These are phyloP conservation scores for Acanthococcus lagerstroemiae DNA, from an alignment of 2,888 invertebrate genomes.

Conservation along the genomic window DNA sequence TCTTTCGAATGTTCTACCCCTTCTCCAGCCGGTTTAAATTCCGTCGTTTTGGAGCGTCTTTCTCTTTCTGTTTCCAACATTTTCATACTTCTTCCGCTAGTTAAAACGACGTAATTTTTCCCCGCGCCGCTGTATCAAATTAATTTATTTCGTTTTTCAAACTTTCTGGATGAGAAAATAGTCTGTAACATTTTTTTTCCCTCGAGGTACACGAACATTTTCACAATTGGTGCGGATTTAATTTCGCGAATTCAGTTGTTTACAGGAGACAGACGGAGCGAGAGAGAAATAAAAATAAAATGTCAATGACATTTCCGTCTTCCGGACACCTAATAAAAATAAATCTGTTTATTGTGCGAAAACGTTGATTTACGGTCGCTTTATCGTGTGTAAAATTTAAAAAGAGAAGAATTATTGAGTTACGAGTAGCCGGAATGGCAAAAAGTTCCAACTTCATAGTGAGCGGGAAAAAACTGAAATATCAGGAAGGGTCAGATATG, in stretches of 20 bases:
- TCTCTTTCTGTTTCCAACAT: not conserved
- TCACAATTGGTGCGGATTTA: too few relatives aligned
- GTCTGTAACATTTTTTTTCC: not conserved
- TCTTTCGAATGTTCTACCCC: not conserved
- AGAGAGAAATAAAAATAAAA: too few relatives aligned
- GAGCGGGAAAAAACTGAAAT: not conserved
- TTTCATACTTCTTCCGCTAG: too few relatives aligned
- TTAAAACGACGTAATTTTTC: too few relatives aligned
- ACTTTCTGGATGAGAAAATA: not conserved
- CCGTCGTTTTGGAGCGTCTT: not conserved
- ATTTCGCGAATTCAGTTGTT: too few relatives aligned
- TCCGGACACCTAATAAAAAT: not conserved
- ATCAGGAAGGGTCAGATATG: not conserved
- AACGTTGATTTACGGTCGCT: not conserved
- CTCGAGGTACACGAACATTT: too few relatives aligned
- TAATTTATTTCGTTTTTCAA: not conserved
- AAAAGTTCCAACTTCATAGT: too few relatives aligned
- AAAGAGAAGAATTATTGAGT: not conserved
- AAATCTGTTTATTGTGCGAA: conserved; percentile 1
- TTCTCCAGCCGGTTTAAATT: not conserved
- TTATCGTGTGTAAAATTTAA: not conserved
- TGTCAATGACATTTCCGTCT: too few relatives aligned
- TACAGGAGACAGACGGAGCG: too few relatives aligned
- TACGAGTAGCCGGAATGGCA: not conserved
- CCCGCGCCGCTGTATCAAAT: not conserved